Base-by-base conservation (phyloP, 2,888 invertebrate genomes). In the Eledona agricola region DNA sequence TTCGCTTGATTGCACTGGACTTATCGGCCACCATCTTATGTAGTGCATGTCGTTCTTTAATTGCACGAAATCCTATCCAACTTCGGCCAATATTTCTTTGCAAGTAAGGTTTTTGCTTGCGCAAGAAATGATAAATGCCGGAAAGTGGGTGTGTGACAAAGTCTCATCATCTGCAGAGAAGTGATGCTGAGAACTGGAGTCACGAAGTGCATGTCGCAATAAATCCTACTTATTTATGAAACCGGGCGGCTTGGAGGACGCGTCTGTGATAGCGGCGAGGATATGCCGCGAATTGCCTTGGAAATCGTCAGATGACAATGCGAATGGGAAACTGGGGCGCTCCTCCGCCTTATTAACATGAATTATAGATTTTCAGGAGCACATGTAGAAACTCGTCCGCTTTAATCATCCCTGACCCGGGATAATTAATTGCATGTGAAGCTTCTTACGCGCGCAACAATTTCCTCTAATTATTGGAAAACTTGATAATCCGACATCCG, bases 151-250 rank as follows among this genome's bases (percentile, higher is more conserved):
- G 65, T 68, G 63, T 70, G 72, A 72, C 70, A 67, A 67, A 66
- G 62, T 65, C 68, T 65, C 70, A 70, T 71, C 70, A 70, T 71
- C 69, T 67, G 66, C 69, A 70, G 66, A 57, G 59, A 59, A 65
- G 58, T 63, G 68, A 67, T 64, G 60, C 63, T 62, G 65, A 63
- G 65, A 64, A 68, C 64, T 64, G 62, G 59, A 72, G 73, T 74
- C 73, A 74, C 74, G 73, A 64, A 73, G 73, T 71, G 72, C 72
- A 72, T 71, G 73, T 72, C 70, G 70, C 69, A 64, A 75, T 75
- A 75, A 75, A 76, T 76, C 71, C 71, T 64, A 67, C 72, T 74
- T 76, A 74, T 74, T 74, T 73, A 74, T 73, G 71, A 72, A 72
- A 71, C 71, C 66, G 67, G 68, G 70, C 68, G 71, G 69, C 64